Evolutionary conservation across 2,797 vertebrate genomes (phyloP), one percentile per base, ranked within the genome.

Genomic region (Ceryle rudis): DNA sequence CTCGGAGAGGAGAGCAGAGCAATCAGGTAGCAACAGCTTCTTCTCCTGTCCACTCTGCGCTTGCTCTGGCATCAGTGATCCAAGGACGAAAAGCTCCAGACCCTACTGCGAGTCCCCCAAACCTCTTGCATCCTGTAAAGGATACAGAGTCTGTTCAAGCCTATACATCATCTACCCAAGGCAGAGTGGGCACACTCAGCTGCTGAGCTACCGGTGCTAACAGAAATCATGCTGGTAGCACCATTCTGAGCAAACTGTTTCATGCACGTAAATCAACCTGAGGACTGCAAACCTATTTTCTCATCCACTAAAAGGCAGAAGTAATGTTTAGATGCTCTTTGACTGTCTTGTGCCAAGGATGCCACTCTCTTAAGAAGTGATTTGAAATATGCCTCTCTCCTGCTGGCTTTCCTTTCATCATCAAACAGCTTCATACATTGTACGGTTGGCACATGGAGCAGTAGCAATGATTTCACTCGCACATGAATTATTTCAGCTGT

Each of bases 401-500:
- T 64, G 49, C 67, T 69, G 66, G 57, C n/a, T 31, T 23, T 62
- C 29, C 49, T 84, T 86, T 75, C 37, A 64, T 42, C 61, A 42
- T 41, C 39, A 87, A 81, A 85, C 74, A 41, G 18, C 49, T 60
- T 52, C 21, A 44, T 15, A 19, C 13, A 4, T 14, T 8, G 58
- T 25, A 21, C 47, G 39, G 19, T 2, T 75, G 71, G 46, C 51
- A 72, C 81, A 16, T 0, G n/a, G 85, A 77, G 22, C 61, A 28
- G 20, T 4, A 37, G 74, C 2, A 3, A 64, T 22, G 72, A 84
- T 60, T 92, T 86, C 65, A 74, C 65, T 25, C 4, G 2, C 55
- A 66, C n/a, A 55, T 35, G 14, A 94, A 51, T 77, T 87, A 54
- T 37, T 73, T 79, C 78, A 73, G n/a, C 61, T 83, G 10, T 47